These are phyloP conservation scores for Diplosoma virens DNA, from an alignment of 23 tunicate species.

Conservation along the genomic window DNA sequence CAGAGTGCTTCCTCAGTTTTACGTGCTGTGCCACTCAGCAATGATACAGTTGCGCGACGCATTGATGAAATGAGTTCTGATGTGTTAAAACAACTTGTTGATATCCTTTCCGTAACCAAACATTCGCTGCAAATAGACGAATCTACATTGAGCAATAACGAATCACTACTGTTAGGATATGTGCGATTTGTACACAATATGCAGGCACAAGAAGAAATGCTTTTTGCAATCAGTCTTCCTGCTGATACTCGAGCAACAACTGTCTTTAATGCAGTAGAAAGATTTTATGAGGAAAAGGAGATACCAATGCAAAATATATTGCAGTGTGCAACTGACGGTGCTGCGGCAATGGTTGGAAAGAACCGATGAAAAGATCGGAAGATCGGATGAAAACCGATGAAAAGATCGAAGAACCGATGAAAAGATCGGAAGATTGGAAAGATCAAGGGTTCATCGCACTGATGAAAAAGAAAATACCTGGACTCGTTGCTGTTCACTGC, in stretches of 20 bases:
- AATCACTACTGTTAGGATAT: conserved; percentile 35
- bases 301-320: conserved; percentile 27
- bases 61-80: conserved; percentile 22
- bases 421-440: too few species aligned
- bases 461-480: conserved; percentile 17
- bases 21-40: conserved; percentile 30
- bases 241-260: conserved; percentile 44
- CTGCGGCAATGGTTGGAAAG: conserved; percentile 35
- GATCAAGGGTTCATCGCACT: conserved; percentile 44
- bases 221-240: conserved; percentile 14
- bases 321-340: too few species aligned
- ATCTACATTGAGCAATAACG: conserved; percentile 20
- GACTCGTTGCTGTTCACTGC: conserved; percentile 24
- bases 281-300: not conserved
- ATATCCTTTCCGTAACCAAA: conserved; percentile 20
- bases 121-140: conserved; percentile 25
- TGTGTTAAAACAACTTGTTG: conserved; percentile 18
- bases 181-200: conserved; percentile 44
- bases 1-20: conserved; percentile 29
- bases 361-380: too few species aligned
- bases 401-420: too few species aligned
- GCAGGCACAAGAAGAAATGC: conserved; percentile 25
- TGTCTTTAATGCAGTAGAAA: too few species aligned
- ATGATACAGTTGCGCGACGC: conserved; percentile 25
- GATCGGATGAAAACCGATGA: too few species aligned